A percentile compares a stretch with the other conserved stretches of the same genome.
Evolutionary conservation across 2,888 invertebrate genomes (phyloP).

Genomic region (Malthinus flaveolus): DNA sequence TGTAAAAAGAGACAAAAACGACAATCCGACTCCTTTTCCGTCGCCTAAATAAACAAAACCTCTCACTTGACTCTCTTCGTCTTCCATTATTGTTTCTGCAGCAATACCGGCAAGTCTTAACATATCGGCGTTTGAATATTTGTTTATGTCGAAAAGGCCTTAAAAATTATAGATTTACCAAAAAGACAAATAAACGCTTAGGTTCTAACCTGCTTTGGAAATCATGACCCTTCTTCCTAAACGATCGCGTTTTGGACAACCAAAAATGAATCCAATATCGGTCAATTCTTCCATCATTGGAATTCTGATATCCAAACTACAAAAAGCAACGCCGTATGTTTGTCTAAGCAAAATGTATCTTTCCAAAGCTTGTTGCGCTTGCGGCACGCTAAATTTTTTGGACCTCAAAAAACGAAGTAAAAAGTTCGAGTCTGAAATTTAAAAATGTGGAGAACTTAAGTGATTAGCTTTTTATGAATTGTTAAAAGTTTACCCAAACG

Average conservation of each 20-base stretch:
- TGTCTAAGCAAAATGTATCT: slow-evolving; percentile 76
- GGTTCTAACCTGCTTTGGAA: slow-evolving; percentile 70
- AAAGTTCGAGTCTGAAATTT: slow-evolving; percentile 65
- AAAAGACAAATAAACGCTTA: background rate
- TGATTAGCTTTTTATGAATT: background rate
- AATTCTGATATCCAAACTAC: slow-evolving; percentile 71
- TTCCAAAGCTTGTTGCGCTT: slow-evolving; percentile 77
- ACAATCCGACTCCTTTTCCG: slow-evolving; percentile 73
- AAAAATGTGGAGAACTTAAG: slow-evolving; percentile 2
- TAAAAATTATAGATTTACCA: slow-evolving; percentile 15
- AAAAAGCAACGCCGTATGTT: slow-evolving; percentile 75
- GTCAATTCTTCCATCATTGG: slow-evolving; percentile 73
- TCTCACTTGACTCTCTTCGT: slow-evolving; percentile 78
- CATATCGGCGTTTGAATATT: slow-evolving; percentile 77
- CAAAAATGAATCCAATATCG: slow-evolving; percentile 75
- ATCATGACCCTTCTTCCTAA: slow-evolving; percentile 75
- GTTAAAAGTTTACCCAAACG: slow-evolving; percentile 62
- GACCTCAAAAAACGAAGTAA: slow-evolving; percentile 76
- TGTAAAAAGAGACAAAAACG: slow-evolving; percentile 76
- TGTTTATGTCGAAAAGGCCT: slow-evolving; percentile 80
- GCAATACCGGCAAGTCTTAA: slow-evolving; percentile 75
- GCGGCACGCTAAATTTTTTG: slow-evolving; percentile 79
- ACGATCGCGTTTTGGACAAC: slow-evolving; percentile 75
- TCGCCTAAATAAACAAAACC: slow-evolving; percentile 81
- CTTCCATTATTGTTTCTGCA: slow-evolving; percentile 79